These are phyloP conservation scores for Oreotrochilus melanogaster DNA, from an alignment of 2,113 vertebrate genomes.

Conservation along the genomic window DNA sequence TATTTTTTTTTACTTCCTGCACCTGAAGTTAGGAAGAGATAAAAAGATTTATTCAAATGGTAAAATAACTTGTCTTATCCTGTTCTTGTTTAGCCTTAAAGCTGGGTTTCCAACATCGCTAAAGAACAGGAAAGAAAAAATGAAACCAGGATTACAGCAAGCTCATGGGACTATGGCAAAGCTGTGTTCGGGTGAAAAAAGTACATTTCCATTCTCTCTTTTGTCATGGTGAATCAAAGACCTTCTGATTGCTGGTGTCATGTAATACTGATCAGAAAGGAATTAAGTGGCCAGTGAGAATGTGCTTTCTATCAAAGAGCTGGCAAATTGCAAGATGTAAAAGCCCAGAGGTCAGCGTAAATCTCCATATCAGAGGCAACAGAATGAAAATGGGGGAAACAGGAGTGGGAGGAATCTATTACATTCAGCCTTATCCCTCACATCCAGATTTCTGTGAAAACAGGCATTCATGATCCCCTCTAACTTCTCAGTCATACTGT, in stretches of 20 bases:
- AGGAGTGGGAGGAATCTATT: constrained; percentile 52
- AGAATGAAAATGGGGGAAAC: constrained; percentile 5
- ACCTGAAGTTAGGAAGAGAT: constrained; percentile 20
- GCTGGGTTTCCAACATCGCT: constrained; percentile 27
- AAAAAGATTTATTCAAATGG: constrained; percentile 48
- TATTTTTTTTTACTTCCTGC: not conserved
- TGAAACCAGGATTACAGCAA: constrained; percentile 36
- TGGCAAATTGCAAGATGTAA: constrained; percentile 71
- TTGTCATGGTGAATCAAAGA: constrained; percentile 63
- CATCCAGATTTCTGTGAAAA: constrained; percentile 47
- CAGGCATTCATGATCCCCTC: constrained; percentile 3
- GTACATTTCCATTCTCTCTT: constrained; percentile 33
- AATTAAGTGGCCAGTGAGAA: constrained; percentile 73
- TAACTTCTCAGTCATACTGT: constrained; percentile 20
- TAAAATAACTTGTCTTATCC: constrained; percentile 47
- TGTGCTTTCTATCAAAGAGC: constrained; percentile 69
- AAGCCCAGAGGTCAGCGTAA: constrained; percentile 73
- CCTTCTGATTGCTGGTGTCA: constrained; percentile 55
- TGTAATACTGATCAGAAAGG: constrained; percentile 58
- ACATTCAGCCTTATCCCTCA: constrained; percentile 19
- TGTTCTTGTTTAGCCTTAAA: constrained; percentile 40
- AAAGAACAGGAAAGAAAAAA: constrained; percentile 48
- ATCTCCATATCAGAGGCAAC: constrained; percentile 75
- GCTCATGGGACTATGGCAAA: not conserved
- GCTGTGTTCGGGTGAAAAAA: not conserved